phyloP scores from a whole-genome alignment of 2,113 vertebrate species.

The Notechis scutatus region DNA sequence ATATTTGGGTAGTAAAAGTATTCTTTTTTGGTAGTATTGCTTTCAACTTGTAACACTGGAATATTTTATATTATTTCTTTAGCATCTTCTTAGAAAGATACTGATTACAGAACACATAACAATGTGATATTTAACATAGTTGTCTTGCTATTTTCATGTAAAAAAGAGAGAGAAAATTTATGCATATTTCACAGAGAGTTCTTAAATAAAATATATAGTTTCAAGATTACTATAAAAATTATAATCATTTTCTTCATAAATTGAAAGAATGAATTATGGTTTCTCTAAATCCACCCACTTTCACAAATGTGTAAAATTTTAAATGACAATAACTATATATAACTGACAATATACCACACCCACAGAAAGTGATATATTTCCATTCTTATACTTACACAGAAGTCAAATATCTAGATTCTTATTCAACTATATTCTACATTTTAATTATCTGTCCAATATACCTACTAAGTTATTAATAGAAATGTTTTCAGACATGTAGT shows the following conservation, averaged over 20 bases:
- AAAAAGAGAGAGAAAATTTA: background rate
- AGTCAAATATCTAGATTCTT: background rate
- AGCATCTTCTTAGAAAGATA: background rate
- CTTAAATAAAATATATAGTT: background rate
- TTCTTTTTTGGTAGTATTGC: background rate
- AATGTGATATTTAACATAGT: background rate
- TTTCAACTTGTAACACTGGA: background rate
- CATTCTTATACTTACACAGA: background rate
- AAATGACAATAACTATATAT: background rate
- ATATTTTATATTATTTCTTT: background rate
- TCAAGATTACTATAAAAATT: background rate
- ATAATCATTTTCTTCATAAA: background rate
- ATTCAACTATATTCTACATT: background rate
- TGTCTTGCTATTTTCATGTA: background rate
- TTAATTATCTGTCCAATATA: background rate
- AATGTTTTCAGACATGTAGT: background rate
- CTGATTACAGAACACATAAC: background rate
- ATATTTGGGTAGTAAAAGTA: background rate
- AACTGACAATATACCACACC: background rate
- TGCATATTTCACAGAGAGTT: background rate
- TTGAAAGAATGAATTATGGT: background rate
- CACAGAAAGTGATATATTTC: background rate
- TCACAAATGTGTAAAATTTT: background rate
- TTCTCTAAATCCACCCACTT: background rate
- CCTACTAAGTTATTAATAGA: background rate